Evolutionary conservation across 2,113 vertebrate species (phyloP).

Genomic region (Albula goreensis): DNA sequence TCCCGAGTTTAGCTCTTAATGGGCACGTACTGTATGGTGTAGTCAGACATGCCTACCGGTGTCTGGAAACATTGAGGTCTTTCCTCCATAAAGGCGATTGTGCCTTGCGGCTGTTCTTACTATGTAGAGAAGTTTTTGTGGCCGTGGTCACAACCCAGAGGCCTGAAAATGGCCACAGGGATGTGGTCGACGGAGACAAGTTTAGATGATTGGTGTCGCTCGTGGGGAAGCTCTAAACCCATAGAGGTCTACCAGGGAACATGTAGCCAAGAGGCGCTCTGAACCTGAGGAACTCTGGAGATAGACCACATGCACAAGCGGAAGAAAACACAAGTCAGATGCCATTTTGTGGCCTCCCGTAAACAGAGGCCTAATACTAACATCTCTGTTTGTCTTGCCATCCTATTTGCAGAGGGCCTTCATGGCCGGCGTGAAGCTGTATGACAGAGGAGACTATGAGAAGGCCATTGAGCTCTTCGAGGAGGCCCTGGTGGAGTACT

Average conservation of each 20-base stretch:
- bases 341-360: not conserved
- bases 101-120: conserved; percentile 9
- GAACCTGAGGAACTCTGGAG: not conserved
- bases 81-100: not conserved
- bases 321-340: not conserved
- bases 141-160: not conserved
- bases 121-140: conserved; percentile 32
- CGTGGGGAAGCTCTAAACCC: conserved; percentile 8
- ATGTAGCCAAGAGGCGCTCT: not conserved
- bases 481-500: conserved; percentile 82
- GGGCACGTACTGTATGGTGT: not conserved
- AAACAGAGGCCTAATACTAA: not conserved
- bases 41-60: not conserved
- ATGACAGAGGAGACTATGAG: conserved; percentile 75
- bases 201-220: not conserved
- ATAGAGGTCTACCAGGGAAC: not conserved
- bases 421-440: conserved; percentile 75
- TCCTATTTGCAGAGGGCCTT: conserved; percentile 77
- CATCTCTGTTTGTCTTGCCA: not conserved
- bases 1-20: not conserved
- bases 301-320: not conserved
- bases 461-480: conserved; percentile 79
- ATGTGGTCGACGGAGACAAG: conserved; percentile 43
- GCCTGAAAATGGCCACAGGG: conserved; percentile 19
- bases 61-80: not conserved